Evolutionary conservation across 2,888 invertebrate genomes (phyloP).

Genomic region (Punctoribates punctum): DNA sequence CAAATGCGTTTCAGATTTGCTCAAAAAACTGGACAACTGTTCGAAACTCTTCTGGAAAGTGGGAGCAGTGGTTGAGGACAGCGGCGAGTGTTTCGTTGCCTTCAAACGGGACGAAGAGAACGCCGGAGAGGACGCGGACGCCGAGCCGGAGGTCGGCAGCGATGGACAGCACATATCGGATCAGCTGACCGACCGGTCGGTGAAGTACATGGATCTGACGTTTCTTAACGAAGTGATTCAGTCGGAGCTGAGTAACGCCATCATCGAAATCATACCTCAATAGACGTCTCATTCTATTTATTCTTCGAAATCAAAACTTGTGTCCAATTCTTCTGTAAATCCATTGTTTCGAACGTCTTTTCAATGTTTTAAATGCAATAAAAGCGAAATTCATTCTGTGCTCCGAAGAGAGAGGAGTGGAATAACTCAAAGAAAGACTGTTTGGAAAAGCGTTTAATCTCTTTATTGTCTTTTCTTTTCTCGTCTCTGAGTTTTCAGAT

Average conservation of each 20-base stretch:
- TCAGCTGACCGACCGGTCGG: not conserved
- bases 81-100: constrained; percentile 44
- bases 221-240: constrained; percentile 38
- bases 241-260: not conserved
- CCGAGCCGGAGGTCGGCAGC: not conserved
- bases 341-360: no score
- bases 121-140: constrained; percentile 24
- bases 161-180: not conserved
- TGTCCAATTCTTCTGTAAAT: no score
- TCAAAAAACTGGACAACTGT: constrained; percentile 32
- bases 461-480: not conserved
- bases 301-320: not conserved
- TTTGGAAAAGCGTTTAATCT: no score
- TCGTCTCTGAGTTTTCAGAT: constrained; percentile 57
- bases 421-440: no score
- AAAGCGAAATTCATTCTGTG: not conserved
- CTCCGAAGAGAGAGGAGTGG: no score
- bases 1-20: constrained; percentile 38
- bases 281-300: not conserved
- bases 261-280: not conserved
- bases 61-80: constrained; percentile 40
- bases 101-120: constrained; percentile 11
- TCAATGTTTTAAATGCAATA: no score
- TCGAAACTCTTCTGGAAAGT: constrained; percentile 41
- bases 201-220: constrained; percentile 39